Base-by-base conservation (phyloP, 2,797 vertebrate genomes). In the Staurois parvus region DNA sequence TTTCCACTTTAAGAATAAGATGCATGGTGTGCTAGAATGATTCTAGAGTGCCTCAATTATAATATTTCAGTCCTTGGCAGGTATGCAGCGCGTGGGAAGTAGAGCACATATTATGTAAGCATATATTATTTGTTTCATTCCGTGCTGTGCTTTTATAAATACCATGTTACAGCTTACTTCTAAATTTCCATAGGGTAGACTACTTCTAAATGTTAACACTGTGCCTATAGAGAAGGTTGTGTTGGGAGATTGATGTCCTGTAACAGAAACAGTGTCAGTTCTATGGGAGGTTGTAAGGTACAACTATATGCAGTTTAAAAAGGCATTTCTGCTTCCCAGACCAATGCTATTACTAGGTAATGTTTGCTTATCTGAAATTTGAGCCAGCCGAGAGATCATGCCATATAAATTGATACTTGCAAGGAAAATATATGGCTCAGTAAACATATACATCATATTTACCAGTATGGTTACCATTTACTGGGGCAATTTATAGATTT, bases 91-190 rank as follows among this genome's bases (percentile, higher is more conserved):
- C 34, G 69, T 73, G 79, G 79, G 79, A 52, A 29, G 79, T 81
- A 81, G 26, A 73, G 79, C 62, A 29, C 6, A 34, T 72, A 64
- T 64, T 72, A 72, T 81, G 52, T 73, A 81, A 81, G 69, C 10
- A 10, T 81, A 81, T 73, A 81, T 81, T 81, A 81, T 81, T 81
- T 81, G 69, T 81, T 81, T 62, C 34, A 42, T 72, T 40, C 56
- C 69, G 11, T 81, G 79, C 79, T 64, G 79, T 81, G 79, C 52
- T 40, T 73, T 81, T 81, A 73, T 72, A 72, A 81, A 73, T 64
- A 73, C 79, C 72, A 34, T 73, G 72, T 42, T 62, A 42, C 52
- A 81, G n/a, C 26, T 81, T 48, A 56, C 48, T 28, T 72, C 79
- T 62, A 72, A 21, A 52, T 80, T 80, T 80, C n/a, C 24, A 78